Conservation (phyloP, 2,888 invertebrate genomes). For the Odontothrips loti region DNA sequence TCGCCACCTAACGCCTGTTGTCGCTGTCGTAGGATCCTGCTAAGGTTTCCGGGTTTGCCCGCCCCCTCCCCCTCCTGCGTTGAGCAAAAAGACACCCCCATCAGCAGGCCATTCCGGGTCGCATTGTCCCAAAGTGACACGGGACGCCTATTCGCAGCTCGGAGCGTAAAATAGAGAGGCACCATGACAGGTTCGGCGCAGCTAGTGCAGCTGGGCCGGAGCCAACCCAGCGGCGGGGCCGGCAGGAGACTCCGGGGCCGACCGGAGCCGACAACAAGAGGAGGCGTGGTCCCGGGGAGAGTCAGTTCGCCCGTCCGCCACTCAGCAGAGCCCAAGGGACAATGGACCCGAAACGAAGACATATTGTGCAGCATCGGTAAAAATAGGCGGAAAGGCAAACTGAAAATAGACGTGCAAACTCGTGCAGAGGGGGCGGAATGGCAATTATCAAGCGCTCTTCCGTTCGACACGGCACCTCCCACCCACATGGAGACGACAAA, state of each 20-base stretch:
- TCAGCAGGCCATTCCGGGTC: too few relatives aligned
- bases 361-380: background rate
- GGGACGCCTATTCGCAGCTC: background rate
- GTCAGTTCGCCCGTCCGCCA: background rate
- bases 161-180: constrained; percentile 6
- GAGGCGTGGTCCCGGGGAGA: background rate
- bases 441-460: background rate
- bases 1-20: too few relatives aligned
- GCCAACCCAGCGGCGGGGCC: background rate
- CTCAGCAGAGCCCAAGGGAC: background rate
- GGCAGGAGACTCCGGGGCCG: background rate
- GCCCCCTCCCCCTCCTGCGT: too few relatives aligned
- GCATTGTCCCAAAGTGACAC: background rate
- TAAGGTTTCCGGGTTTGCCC: too few relatives aligned
- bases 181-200: background rate
- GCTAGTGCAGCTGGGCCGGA: too few relatives aligned
- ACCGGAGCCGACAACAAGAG: background rate
- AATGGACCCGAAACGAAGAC: constrained; percentile 19
- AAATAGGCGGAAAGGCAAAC: background rate
- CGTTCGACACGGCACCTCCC: background rate
- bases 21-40: too few relatives aligned
- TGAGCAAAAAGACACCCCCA: too few relatives aligned
- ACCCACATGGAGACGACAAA: background rate
- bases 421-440: background rate
- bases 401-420: background rate